These are phyloP conservation scores for Bombycilla garrulus DNA, from an alignment of 2,113 vertebrate species.

Conservation along the genomic window DNA sequence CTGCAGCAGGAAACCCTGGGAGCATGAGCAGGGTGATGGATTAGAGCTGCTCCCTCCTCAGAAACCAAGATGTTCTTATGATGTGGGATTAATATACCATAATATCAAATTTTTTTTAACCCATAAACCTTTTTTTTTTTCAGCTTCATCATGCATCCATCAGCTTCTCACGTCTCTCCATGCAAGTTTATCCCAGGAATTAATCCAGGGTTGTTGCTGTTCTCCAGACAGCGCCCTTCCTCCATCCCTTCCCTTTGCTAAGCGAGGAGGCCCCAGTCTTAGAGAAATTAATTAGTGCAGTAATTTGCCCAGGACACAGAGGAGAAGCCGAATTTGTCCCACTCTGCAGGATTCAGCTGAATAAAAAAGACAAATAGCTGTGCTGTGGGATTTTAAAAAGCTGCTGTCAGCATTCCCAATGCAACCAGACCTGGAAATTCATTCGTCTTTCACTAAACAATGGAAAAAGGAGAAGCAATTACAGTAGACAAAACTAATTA, in stretches of 20 bases:
- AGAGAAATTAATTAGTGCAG: conserved; percentile 9
- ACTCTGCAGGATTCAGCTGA: conserved; percentile 22
- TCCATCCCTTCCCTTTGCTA: not conserved
- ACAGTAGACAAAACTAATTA: conserved; percentile 32
- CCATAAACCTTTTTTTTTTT: not conserved
- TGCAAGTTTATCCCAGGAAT: not conserved
- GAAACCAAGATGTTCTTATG: not conserved
- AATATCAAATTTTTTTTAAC: not conserved
- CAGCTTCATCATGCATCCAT: not conserved
- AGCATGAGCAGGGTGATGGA: not conserved
- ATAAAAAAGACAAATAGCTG: conserved; percentile 17
- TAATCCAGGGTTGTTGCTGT: not conserved
- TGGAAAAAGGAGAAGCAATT: conserved; percentile 23
- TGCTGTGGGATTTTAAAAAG: not conserved
- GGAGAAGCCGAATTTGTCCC: not conserved
- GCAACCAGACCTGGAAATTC: conserved; percentile 37
- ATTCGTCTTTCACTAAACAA: conserved; percentile 11
- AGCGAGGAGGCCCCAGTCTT: not conserved
- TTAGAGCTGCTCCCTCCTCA: not conserved
- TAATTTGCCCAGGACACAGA: not conserved
- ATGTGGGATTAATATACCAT: not conserved
- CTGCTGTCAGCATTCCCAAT: conserved; percentile 15
- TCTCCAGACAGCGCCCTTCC: not conserved
- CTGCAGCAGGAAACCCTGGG: not conserved
- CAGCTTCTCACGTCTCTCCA: not conserved